Evolutionary conservation across 2,797 vertebrate species (phyloP), one percentile per base, ranked within the genome.

Genomic region (Sebastolobus altivelis): DNA sequence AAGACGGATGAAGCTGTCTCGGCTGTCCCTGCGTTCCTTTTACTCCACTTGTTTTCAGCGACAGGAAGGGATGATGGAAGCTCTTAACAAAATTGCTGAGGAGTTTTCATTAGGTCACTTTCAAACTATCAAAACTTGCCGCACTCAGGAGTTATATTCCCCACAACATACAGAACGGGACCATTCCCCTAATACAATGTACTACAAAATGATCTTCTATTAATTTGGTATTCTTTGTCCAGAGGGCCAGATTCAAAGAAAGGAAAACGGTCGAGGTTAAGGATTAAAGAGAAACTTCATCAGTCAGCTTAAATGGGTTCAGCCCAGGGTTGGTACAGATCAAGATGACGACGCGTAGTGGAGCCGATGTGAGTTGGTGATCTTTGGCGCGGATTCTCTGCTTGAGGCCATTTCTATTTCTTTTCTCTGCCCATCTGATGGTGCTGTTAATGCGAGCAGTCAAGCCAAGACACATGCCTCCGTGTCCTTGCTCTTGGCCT

Each of bases 1-100:
- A 78, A 88, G 90, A 92, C 77, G 13, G 82, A 92, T 87, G 83
- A 87, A 82, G 85, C 80, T 84, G 89, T 88, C 84, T 66, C 13
- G 35, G 75, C 87, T 81, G 72, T 79, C 73, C 68, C 70, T 72
- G 72, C 20, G 40, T 78, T 87, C 67, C 38, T 85, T 29, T 80
- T 67, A 59, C 77, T 79, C 72, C 69, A 71, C 71, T 85, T 80
- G 60, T 87, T 85, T 79, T 61, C 75, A 74, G 72, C 35, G 29
- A 84, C 66, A 81, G 79, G 87, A 86, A 80, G 61, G 86, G 67
- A 81, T 84, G 75, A 86, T 85, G 29, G 69, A 88, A 73, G 67
- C 71, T 77, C 69, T 70, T 35, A 73, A 83, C 62, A 58, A 56
- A 67, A 67, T 75, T 74, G n/a, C 74, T 59, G 70, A 65, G 56